phyloP scores from a whole-genome alignment of 1,140 invertebrate genomes.

The Acyrthosiphon pisum region DNA sequence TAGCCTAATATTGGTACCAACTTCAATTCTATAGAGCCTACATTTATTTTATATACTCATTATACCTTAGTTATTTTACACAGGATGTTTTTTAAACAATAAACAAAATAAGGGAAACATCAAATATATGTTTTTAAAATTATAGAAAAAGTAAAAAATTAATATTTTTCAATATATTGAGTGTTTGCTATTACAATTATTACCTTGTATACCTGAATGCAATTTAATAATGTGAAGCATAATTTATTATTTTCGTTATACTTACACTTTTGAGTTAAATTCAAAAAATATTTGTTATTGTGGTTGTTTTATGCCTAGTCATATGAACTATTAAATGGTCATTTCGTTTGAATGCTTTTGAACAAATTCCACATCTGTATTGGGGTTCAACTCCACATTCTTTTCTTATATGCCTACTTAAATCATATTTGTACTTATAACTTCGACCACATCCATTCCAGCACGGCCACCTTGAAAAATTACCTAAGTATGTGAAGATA shows the following conservation, averaged over 20 bases:
- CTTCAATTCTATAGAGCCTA: no score
- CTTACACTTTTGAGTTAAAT: background rate
- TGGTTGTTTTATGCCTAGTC: conserved; percentile 58
- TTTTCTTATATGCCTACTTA: conserved; percentile 66
- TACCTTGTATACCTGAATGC: background rate
- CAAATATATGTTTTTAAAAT: background rate
- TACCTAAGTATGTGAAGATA: background rate
- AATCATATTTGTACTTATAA: conserved; percentile 64
- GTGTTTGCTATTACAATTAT: background rate
- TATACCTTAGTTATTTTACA: background rate
- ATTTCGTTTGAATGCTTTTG: conserved; percentile 22
- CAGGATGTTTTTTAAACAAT: background rate
- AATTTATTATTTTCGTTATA: background rate
- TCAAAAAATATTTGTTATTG: background rate
- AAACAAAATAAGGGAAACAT: background rate
- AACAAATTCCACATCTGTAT: conserved; percentile 62
- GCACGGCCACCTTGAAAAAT: conserved; percentile 37
- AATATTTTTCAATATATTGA: background rate
- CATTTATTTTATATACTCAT: background rate
- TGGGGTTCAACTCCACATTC: conserved; percentile 66
- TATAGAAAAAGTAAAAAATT: background rate
- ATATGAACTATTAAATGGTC: conserved; percentile 41
- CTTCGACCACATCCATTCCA: conserved; percentile 56
- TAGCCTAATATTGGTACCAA: no score
- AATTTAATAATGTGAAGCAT: background rate